Conservation (phyloP, 2,888 invertebrate species). For the Coecobrya sp. region DNA sequence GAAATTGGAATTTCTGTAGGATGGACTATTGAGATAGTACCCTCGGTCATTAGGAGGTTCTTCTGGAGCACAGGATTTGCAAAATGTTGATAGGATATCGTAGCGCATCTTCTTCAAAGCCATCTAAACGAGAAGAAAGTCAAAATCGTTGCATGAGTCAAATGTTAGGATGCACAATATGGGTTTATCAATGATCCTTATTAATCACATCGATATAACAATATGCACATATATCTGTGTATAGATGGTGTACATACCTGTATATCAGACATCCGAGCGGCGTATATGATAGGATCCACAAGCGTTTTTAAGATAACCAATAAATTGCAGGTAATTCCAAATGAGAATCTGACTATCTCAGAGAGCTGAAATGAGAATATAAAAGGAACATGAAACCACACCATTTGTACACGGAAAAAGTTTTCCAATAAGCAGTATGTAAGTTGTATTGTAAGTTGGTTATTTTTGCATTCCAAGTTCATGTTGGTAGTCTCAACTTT, state of each 20-base stretch:
- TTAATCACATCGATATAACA: too few species aligned
- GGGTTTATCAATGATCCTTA: too few species aligned
- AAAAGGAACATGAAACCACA: not conserved
- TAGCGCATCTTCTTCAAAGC: constrained; percentile 86
- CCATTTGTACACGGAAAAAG: not conserved
- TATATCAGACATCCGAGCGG: constrained; percentile 91
- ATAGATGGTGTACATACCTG: constrained; percentile 88
- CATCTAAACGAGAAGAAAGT: constrained; percentile 77
- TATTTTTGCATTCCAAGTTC: not conserved
- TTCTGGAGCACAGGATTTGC: constrained; percentile 81
- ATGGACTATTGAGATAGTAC: constrained; percentile 81
- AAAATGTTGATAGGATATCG: constrained; percentile 79
- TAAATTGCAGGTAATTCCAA: constrained; percentile 88
- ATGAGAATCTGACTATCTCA: constrained; percentile 83
- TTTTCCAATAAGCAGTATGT: constrained; percentile 32
- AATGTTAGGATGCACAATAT: too few species aligned
- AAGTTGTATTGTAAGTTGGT: not conserved
- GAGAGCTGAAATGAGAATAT: constrained; percentile 85
- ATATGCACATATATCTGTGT: too few species aligned
- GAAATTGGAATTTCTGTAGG: constrained; percentile 74
- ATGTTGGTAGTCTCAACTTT: not conserved
- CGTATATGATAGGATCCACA: constrained; percentile 91
- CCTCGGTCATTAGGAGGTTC: constrained; percentile 81
- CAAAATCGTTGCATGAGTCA: not conserved
- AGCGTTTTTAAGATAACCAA: constrained; percentile 90